Base-by-base conservation (phyloP, 2,113 vertebrate species). In the Lontra canadensis region DNA sequence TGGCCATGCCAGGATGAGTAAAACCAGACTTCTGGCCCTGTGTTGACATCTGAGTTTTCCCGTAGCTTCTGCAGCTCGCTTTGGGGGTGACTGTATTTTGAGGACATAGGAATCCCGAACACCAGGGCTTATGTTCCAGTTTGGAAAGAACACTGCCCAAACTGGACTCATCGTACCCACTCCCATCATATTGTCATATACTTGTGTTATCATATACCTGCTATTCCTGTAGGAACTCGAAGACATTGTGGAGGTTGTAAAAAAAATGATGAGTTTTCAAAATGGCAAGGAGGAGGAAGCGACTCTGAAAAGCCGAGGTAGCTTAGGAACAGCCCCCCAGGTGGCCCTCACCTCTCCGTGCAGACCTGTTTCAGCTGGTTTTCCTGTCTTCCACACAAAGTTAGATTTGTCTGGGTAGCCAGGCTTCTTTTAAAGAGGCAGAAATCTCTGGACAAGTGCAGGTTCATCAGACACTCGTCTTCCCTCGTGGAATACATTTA, bases 171-270 rank as follows among this genome's bases (percentile, higher is more conserved):
- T 44, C 15, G 47, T 20, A 20, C 20, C 15, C 6, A 3, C 26
- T 55, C 12, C 15, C 0, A 0, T 4, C 61, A 9, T 2, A 1
- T 1, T n/a, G 34, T 23, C 23, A 25, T 12, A 18, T 4, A 31
- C 57, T 34, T 39, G 15, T 4, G 2, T 1, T 31, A 36, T 23
- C 26, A 31, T 9, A 18, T 1, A 31, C 57, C 36, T 39, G 23
- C 55, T 12, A 0, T 52, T 18, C 25, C 63, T 14, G 1, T 6
- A 20, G 71, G 25, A 88, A 81, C 52, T 6, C 65, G 52, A 36
- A 52, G 59, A 49, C 11, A 11, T 36, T 6, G 14, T 13, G 44
- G 34, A 65, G 79, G 25, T 31, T 80, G 47, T 39, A 26, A 49
- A 52, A 52, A 17, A 55, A 79, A 55, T 34, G 12, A 5, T 34